Conservation (phyloP, 2,888 invertebrate genomes). For the Drosophila maculinotata region DNA sequence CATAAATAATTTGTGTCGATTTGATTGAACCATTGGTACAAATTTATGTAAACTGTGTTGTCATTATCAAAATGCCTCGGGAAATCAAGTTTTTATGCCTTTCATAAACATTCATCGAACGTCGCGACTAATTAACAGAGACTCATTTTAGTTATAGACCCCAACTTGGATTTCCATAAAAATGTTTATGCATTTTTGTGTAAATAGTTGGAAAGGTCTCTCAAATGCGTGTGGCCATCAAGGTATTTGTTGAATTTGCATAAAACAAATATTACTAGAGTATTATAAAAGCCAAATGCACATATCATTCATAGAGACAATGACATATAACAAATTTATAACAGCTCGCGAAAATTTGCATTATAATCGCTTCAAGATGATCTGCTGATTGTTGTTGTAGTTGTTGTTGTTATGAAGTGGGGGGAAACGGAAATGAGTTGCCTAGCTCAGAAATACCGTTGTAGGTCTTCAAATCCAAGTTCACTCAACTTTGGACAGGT, state of each 20-base stretch:
- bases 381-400: constrained; percentile 8
- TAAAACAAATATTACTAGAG: constrained; percentile 40
- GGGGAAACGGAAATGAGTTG: constrained; percentile 74
- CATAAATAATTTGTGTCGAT: constrained; percentile 39
- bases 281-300: constrained; percentile 13
- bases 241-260: constrained; percentile 50
- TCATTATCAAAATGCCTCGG: constrained; percentile 17
- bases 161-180: constrained; percentile 58
- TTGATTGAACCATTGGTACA: constrained; percentile 24
- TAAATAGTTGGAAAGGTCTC: constrained; percentile 60
- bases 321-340: constrained; percentile 40
- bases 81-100: constrained; percentile 43
- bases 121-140: constrained; percentile 57
- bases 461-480: constrained; percentile 28
- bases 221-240: constrained; percentile 39
- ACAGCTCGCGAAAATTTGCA: constrained; percentile 44
- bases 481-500: constrained; percentile 55
- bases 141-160: constrained; percentile 19
- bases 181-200: constrained; percentile 46
- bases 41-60: constrained; percentile 47
- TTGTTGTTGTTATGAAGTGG: constrained; percentile 1
- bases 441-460: constrained; percentile 44
- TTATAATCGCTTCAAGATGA: constrained; percentile 43
- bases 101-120: constrained; percentile 54
- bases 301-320: constrained; percentile 27